A percentile compares a stretch with the other conserved stretches of the same genome.
Conservation (phyloP, 1,140 invertebrate genomes). For the Musca vetustissima region DNA sequence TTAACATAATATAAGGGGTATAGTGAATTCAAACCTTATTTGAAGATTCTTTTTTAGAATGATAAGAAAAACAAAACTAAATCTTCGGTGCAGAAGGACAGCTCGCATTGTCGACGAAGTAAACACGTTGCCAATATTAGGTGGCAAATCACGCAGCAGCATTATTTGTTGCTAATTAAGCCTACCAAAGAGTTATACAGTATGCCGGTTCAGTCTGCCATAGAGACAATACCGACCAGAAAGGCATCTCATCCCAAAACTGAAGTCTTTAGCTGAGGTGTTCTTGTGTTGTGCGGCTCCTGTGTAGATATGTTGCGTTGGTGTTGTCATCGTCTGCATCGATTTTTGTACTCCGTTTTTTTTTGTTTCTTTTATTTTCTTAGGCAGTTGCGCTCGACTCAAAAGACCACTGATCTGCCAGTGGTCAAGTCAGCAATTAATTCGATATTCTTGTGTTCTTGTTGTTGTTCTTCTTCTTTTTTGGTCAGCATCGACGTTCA, state of each 20-base stretch:
- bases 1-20: no score
- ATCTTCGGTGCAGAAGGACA: no score
- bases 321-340: background rate
- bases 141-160: conserved; percentile 31
- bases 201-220: background rate
- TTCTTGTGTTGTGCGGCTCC: conserved; percentile 2
- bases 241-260: background rate
- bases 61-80: no score
- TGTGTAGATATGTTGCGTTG: conserved; percentile 8
- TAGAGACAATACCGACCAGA: background rate
- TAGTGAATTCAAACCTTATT: no score
- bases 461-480: background rate
- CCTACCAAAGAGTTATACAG: background rate
- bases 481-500: background rate
- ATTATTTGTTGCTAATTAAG: conserved; percentile 32
- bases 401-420: conserved; percentile 1
- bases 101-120: no score
- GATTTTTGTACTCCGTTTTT: background rate
- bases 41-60: no score
- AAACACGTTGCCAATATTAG: background rate
- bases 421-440: conserved; percentile 14
- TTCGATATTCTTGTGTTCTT: background rate
- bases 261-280: background rate
- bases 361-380: no score
- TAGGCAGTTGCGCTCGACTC: no score